Evolutionary conservation across 2,113 vertebrate species (phyloP).

Genomic region (Poeciliopsis turrubarensis): DNA sequence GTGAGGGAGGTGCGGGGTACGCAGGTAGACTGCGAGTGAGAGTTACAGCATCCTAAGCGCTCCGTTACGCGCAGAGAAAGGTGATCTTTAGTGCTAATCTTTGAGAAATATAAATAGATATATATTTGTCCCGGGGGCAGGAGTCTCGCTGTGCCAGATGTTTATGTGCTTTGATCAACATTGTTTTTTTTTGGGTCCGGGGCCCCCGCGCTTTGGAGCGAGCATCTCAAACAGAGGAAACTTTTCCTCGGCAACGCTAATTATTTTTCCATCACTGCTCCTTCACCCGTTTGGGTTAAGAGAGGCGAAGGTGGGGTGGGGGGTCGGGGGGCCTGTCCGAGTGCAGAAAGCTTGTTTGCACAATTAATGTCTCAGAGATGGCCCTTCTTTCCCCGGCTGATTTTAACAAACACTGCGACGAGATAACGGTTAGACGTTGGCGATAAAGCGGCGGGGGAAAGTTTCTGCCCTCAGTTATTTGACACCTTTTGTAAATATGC

Average conservation of each 20-base stretch:
- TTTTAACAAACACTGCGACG: conserved; percentile 43
- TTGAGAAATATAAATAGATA: conserved; percentile 55
- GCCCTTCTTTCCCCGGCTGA: conserved; percentile 30
- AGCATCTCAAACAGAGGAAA: conserved; percentile 54
- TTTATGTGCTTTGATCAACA: conserved; percentile 69
- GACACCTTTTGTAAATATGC: conserved; percentile 65
- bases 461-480: conserved; percentile 55
- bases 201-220: conserved; percentile 57
- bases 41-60: conserved; percentile 42
- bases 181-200: conserved; percentile 65
- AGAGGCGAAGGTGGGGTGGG: background rate
- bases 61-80: conserved; percentile 50
- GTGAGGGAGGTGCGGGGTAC: conserved; percentile 16
- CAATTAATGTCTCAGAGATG: conserved; percentile 58
- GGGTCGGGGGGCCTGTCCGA: conserved; percentile 8
- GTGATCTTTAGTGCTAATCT: conserved; percentile 58
- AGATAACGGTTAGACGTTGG: conserved; percentile 28
- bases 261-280: conserved; percentile 70
- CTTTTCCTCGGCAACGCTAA: conserved; percentile 67
- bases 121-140: conserved; percentile 50
- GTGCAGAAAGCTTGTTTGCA: conserved; percentile 54
- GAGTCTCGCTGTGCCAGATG: conserved; percentile 67
- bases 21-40: conserved; percentile 66
- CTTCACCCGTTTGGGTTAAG: conserved; percentile 22
- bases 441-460: conserved; percentile 46